These are phyloP conservation scores for pig (Sus scrofa) DNA, from an alignment of 2,113 vertebrate species.

Conservation along the genomic window DNA sequence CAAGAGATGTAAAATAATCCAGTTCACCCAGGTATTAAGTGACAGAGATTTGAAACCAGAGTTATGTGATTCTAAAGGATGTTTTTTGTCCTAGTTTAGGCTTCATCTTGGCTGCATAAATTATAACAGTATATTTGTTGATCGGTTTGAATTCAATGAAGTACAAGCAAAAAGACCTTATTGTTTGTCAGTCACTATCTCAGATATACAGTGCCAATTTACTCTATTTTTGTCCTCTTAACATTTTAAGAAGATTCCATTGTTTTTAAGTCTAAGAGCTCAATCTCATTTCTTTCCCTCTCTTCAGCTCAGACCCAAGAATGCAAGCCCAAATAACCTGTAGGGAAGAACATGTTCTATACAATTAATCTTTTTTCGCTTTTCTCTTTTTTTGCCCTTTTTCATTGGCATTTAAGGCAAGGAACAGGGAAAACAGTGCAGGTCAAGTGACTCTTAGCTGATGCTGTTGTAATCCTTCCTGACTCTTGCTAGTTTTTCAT, in stretches of 20 bases:
- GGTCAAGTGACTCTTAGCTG: conserved; percentile 20
- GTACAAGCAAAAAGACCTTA: background rate
- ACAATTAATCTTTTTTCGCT: background rate
- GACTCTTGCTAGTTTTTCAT: background rate
- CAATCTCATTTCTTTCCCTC: background rate
- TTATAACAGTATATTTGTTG: background rate
- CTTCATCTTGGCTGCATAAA: background rate
- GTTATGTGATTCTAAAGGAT: background rate
- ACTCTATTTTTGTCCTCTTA: background rate
- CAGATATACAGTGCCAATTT: background rate
- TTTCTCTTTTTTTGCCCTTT: background rate
- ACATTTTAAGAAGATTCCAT: conserved; percentile 11
- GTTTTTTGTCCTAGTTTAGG: conserved; percentile 15
- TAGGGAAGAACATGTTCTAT: background rate
- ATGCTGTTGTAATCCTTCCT: background rate
- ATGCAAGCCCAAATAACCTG: background rate
- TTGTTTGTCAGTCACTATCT: background rate
- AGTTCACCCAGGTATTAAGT: background rate
- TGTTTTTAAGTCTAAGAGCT: background rate
- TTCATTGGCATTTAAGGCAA: background rate
- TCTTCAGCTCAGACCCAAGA: background rate
- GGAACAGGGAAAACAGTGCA: background rate
- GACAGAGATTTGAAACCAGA: background rate
- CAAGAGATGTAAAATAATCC: background rate
- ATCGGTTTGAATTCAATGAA: background rate